A percentile compares a stretch with the other conserved stretches of the same genome.
These are phyloP conservation scores for Rhabdomys dilectus DNA, from an alignment of 2,113 vertebrate genomes.

Conservation along the genomic window DNA sequence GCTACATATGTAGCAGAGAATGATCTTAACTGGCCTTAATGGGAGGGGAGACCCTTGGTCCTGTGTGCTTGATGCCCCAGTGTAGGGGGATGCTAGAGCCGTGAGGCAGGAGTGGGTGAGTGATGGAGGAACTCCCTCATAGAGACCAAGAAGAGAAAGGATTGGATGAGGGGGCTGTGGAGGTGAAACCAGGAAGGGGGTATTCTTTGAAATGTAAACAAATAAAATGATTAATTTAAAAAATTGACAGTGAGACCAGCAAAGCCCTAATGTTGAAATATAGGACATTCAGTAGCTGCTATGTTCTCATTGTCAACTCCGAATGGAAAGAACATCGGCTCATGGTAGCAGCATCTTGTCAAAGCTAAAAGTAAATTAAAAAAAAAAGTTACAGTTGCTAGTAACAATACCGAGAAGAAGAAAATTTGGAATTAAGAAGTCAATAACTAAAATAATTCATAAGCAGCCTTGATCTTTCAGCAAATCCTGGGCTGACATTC, in stretches of 20 bases:
- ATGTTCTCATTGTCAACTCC: not conserved
- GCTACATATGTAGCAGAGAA: no score
- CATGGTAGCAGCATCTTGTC: not conserved
- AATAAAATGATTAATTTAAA: not conserved
- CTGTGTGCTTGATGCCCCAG: no score
- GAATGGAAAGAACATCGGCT: not conserved
- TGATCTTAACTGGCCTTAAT: no score
- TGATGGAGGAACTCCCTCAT: no score
- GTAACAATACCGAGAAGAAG: not conserved
- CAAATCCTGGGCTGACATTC: not conserved
- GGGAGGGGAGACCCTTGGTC: no score
- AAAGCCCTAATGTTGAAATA: not conserved
- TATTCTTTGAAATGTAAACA: no score
- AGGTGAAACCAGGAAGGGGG: no score
- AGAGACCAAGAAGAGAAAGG: no score
- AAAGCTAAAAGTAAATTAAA: not conserved
- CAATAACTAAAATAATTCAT: not conserved
- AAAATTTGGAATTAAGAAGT: not conserved
- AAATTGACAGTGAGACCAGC: fast-evolving
- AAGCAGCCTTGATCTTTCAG: not conserved
- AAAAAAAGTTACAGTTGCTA: not conserved
- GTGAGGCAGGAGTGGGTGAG: no score
- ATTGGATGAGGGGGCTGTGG: no score
- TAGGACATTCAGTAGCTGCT: not conserved
- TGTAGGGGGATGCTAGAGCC: no score